A percentile compares a stretch with the other conserved stretches of the same genome.
phyloP scores from a whole-genome alignment of 2,888 invertebrate species.

The Trypoxylon attenuatum region DNA sequence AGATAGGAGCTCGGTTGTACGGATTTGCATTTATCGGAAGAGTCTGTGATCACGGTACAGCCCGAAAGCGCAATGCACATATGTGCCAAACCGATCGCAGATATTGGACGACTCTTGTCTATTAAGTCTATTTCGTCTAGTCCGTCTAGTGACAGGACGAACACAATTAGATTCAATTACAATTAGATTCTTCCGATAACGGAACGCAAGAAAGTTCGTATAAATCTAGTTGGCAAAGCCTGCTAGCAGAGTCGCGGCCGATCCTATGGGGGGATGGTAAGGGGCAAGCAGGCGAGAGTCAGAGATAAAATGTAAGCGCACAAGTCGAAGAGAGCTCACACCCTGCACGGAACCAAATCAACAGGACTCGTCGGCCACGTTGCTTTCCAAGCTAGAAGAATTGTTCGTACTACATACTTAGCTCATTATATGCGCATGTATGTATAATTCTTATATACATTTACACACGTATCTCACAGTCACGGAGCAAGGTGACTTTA shows the following conservation, averaged over 20 bases:
- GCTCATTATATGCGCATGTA: conserved; percentile 27
- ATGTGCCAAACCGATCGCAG: too few species aligned
- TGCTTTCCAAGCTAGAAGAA: conserved; percentile 56
- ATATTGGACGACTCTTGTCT: too few species aligned
- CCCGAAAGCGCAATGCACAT: too few species aligned
- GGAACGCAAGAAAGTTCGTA: not conserved
- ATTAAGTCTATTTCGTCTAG: too few species aligned
- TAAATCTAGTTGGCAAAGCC: too few species aligned
- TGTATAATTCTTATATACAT: conserved; percentile 16
- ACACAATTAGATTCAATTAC: too few species aligned
- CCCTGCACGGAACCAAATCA: conserved; percentile 75
- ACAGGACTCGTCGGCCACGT: conserved; percentile 67
- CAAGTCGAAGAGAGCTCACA: conserved; percentile 65
- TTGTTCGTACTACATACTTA: conserved; percentile 31
- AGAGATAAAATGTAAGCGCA: conserved; percentile 50
- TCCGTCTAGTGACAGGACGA: too few species aligned
- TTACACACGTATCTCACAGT: conserved; percentile 37
- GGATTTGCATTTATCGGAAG: not conserved
- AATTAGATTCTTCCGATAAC: not conserved
- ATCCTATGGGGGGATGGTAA: too few species aligned
- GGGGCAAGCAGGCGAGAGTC: conserved; percentile 21
- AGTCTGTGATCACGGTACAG: not conserved
- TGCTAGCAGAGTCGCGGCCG: too few species aligned
- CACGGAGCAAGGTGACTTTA: conserved; percentile 41
- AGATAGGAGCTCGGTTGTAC: too few species aligned